A percentile compares a stretch with the other conserved stretches of the same genome.
phyloP scores from a whole-genome alignment of 2,113 vertebrate genomes.

The Leptocoma aspasia region DNA sequence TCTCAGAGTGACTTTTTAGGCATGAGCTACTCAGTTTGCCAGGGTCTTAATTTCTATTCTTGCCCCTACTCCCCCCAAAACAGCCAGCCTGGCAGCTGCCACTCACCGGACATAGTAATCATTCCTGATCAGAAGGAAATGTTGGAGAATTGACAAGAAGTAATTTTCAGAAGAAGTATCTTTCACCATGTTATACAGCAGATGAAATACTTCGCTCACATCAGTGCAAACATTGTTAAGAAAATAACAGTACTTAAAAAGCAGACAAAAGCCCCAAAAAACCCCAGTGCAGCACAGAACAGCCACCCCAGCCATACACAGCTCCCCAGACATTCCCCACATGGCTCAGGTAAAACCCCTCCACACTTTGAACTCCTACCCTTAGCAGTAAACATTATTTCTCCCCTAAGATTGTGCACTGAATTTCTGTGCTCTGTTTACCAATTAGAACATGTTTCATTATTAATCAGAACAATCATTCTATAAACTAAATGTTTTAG shows the following conservation, averaged over 20 bases:
- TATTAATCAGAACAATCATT: not conserved
- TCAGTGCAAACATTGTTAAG: conserved; percentile 86
- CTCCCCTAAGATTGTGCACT: not conserved
- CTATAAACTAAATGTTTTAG: fast-evolving
- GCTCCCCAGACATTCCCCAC: not conserved
- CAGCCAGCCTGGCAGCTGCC: not conserved
- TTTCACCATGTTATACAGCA: conserved; percentile 94
- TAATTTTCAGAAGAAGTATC: conserved; percentile 90
- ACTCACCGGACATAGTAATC: conserved; percentile 95
- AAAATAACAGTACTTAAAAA: conserved; percentile 16
- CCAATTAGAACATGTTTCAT: not conserved
- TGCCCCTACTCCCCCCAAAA: fast-evolving
- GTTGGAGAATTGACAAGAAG: conserved; percentile 94
- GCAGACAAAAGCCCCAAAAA: fast-evolving
- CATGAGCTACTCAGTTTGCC: not conserved
- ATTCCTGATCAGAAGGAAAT: conserved; percentile 93
- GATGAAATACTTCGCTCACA: conserved; percentile 92
- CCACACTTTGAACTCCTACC: not conserved
- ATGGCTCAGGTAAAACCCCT: not conserved
- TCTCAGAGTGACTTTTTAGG: not conserved
- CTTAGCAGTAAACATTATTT: not conserved
- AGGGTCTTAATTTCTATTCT: not conserved
- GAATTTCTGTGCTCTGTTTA: not conserved
- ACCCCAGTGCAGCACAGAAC: not conserved
- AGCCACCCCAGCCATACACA: not conserved